Conservation (phyloP, 2,797 vertebrate genomes). For the Clarias platycephalus region DNA sequence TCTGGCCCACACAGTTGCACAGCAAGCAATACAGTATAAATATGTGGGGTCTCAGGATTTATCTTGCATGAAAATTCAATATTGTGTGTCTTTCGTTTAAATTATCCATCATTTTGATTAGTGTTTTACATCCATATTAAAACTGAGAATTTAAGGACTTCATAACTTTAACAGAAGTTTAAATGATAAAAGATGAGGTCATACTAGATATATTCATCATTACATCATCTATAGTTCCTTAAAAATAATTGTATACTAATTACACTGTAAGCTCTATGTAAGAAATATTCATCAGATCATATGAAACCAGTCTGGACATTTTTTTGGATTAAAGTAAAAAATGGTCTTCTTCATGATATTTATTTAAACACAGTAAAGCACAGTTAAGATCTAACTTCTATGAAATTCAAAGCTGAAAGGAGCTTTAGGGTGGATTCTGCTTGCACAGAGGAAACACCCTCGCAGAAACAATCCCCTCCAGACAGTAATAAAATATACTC, state of each 20-base stretch:
- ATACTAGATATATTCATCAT: not conserved
- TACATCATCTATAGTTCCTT: not conserved
- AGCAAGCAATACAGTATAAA: not conserved
- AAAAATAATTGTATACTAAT: too few species aligned
- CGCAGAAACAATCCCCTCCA: not conserved
- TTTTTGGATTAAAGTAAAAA: not conserved
- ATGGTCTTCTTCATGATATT: not conserved
- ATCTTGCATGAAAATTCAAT: not conserved
- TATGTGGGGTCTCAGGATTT: not conserved
- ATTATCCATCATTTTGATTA: not conserved
- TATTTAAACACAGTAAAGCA: not conserved
- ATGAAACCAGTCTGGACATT: not conserved
- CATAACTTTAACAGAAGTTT: not conserved
- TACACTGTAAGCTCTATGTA: not conserved
- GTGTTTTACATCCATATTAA: not conserved
- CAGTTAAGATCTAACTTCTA: constrained; percentile 10
- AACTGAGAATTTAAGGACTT: not conserved
- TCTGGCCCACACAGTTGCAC: not conserved
- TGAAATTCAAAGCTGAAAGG: constrained; percentile 7
- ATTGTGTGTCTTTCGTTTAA: not conserved
- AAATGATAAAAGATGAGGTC: not conserved
- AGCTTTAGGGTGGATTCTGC: constrained; percentile 18
- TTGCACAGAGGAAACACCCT: constrained; percentile 12
- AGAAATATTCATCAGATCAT: not conserved
- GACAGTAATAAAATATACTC: not conserved